Conservation (phyloP, 2,113 vertebrate genomes). For the Myiozetetes cayanensis region DNA sequence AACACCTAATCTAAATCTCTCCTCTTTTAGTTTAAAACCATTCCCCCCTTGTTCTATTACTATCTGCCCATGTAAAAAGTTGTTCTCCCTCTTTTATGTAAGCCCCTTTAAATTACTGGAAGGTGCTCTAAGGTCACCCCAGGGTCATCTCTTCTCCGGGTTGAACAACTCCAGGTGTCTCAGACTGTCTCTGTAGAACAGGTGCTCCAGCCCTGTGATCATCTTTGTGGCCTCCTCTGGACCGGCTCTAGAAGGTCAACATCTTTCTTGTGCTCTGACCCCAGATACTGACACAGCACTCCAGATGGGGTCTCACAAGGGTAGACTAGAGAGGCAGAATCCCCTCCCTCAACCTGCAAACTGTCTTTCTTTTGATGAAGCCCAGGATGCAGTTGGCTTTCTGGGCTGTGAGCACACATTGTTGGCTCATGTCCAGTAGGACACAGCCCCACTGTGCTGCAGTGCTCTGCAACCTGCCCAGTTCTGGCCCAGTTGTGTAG, state of each 20-base stretch:
- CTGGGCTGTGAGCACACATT: background rate
- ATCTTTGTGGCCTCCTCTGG: background rate
- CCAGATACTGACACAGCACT: background rate
- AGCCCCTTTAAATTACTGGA: background rate
- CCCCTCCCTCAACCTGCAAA: background rate
- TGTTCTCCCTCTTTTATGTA: background rate
- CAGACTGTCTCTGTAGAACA: background rate
- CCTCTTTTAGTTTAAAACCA: background rate
- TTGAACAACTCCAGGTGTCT: background rate
- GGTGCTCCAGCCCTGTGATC: background rate
- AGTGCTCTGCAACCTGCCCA: background rate
- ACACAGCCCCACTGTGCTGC: background rate
- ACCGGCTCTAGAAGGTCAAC: fast-evolving
- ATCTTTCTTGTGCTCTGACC: background rate
- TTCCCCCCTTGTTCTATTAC: background rate
- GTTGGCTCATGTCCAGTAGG: background rate
- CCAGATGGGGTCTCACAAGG: background rate
- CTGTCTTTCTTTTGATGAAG: background rate
- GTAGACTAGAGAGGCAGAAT: background rate
- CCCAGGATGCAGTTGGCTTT: background rate
- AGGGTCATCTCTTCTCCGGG: background rate
- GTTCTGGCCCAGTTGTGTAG: fast-evolving
- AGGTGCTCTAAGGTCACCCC: background rate
- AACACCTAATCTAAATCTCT: background rate
- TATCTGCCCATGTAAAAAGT: background rate